phyloP scores from a whole-genome alignment of 2,113 vertebrate genomes.

The Antechinus stuartii region DNA sequence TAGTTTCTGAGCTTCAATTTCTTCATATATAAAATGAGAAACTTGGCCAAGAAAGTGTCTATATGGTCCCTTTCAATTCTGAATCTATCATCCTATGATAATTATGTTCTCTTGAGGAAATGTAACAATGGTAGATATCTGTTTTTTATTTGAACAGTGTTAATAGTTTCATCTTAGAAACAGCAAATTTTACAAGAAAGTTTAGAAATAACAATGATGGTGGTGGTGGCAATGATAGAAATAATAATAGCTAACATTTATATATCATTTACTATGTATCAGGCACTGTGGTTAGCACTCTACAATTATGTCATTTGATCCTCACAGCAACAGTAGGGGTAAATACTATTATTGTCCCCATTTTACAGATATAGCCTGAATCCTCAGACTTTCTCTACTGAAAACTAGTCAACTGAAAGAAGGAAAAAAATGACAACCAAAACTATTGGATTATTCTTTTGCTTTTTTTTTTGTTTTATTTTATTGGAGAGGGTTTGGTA shows the following conservation, averaged over 20 bases:
- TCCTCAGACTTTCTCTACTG: background rate
- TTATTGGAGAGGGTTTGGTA: background rate
- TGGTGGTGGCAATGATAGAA: background rate
- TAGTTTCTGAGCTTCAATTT: background rate
- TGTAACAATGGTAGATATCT: background rate
- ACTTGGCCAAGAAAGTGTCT: background rate
- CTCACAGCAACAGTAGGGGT: background rate
- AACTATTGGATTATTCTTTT: background rate
- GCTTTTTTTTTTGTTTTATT: background rate
- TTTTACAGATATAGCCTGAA: background rate
- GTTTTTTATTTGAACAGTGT: slow-evolving; percentile 27
- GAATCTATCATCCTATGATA: background rate
- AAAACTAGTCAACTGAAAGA: background rate
- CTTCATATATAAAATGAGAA: slow-evolving; percentile 29
- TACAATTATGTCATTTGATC: background rate
- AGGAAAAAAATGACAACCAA: background rate
- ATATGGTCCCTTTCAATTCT: background rate
- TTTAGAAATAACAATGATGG: slow-evolving; percentile 19
- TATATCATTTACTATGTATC: background rate
- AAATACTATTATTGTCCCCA: background rate
- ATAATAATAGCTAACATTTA: background rate
- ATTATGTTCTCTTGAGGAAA: background rate
- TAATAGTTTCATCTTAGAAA: slow-evolving; percentile 43
- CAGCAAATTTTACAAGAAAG: slow-evolving; percentile 34
- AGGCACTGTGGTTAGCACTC: background rate